phyloP scores from a whole-genome alignment of 2,888 invertebrate species.

The Drosophila algonquin region DNA sequence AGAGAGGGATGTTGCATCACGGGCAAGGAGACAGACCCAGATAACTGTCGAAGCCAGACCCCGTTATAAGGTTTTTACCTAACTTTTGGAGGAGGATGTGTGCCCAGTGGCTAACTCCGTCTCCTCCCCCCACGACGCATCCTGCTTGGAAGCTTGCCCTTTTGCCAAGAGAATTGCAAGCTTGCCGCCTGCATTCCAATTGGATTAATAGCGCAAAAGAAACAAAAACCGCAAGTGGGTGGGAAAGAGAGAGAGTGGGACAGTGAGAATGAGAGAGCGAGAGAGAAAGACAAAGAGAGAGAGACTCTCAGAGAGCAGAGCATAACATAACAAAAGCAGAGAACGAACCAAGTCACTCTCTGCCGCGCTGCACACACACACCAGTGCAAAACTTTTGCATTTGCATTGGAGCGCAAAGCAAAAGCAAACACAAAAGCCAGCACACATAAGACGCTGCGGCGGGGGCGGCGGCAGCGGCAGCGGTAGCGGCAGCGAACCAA shows the following conservation, averaged over 20 bases:
- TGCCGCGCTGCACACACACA: slow-evolving; percentile 38
- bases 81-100: not conserved
- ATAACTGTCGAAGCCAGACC: not conserved
- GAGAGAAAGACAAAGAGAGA: slow-evolving; percentile 21
- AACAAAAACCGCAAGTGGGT: slow-evolving; percentile 60
- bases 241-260: slow-evolving; percentile 17
- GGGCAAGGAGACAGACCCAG: not conserved
- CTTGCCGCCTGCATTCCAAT: slow-evolving; percentile 71
- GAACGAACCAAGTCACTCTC: not conserved
- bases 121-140: not conserved
- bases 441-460: slow-evolving; percentile 8
- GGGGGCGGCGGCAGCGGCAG: slow-evolving; percentile 40
- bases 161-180: slow-evolving; percentile 54
- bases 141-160: slow-evolving; percentile 5
- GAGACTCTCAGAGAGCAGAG: slow-evolving; percentile 22
- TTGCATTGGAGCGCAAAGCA: slow-evolving; percentile 58
- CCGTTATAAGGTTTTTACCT: not conserved
- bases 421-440: slow-evolving; percentile 51
- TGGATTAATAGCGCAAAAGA: slow-evolving; percentile 58
- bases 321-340: slow-evolving; percentile 29
- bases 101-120: no score
- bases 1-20: slow-evolving; percentile 42
- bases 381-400: slow-evolving; percentile 66
- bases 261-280: slow-evolving; percentile 13
- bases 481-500: slow-evolving; percentile 37